These are phyloP conservation scores for Rotaria magnacalcarata DNA, from an alignment of 2,888 invertebrate genomes.

Conservation along the genomic window DNA sequence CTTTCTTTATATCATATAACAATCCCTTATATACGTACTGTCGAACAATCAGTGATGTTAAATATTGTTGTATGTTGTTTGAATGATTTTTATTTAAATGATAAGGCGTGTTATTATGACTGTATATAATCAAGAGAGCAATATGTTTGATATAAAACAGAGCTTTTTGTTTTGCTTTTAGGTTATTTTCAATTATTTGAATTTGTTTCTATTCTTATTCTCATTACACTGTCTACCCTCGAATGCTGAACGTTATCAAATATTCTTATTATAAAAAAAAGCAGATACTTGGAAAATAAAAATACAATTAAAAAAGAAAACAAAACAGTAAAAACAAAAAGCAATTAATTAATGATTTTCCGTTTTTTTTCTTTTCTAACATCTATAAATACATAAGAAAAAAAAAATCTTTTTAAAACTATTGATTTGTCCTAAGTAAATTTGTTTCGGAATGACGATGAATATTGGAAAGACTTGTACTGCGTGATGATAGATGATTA, in stretches of 20 bases:
- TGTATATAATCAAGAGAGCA: not conserved
- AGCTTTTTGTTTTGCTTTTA: not conserved
- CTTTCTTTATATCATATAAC: not conserved
- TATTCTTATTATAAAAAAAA: not conserved
- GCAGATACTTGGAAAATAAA: slow-evolving; percentile 15
- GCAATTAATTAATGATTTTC: no score
- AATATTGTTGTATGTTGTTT: not conserved
- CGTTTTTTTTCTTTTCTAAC: not conserved
- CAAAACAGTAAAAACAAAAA: no score
- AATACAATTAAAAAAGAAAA: not conserved
- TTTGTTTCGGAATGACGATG: not conserved
- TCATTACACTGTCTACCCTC: not conserved
- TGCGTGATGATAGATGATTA: not conserved
- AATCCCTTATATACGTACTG: not conserved
- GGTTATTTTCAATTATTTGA: not conserved
- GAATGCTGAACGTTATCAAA: not conserved
- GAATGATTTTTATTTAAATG: not conserved
- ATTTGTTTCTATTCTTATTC: slow-evolving; percentile 18
- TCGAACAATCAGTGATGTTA: not conserved
- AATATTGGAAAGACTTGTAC: not conserved
- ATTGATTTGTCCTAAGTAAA: slow-evolving; percentile 17
- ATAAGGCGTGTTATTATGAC: not conserved
- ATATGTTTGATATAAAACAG: not conserved
- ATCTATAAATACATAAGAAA: slow-evolving; percentile 31
- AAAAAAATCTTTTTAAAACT: not conserved